Evolutionary conservation across 2,113 vertebrate genomes (phyloP).

Genomic region (Melospiza melodia): DNA sequence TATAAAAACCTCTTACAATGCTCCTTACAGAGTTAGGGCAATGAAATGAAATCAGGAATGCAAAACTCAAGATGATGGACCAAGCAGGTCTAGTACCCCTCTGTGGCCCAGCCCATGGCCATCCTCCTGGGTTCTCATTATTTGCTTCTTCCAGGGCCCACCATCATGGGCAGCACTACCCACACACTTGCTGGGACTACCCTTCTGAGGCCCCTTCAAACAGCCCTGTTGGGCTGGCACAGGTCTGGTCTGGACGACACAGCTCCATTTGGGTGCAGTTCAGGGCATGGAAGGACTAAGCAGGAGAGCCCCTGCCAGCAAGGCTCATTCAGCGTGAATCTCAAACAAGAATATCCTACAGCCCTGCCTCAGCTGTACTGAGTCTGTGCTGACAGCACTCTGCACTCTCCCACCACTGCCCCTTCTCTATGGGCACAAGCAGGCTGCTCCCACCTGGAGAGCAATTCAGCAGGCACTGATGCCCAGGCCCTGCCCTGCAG

Average conservation of each 20-base stretch:
- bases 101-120: not conserved
- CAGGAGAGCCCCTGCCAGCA: not conserved
- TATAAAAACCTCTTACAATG: not conserved
- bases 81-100: not conserved
- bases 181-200: not conserved
- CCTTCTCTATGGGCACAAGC: not conserved
- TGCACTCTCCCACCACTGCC: not conserved
- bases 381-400: fast-evolving
- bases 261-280: not conserved
- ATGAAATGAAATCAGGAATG: not conserved
- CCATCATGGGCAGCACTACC: not conserved
- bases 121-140: not conserved
- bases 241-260: not conserved
- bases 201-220: not conserved
- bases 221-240: not conserved
- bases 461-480: not conserved
- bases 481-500: not conserved
- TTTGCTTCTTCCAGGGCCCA: not conserved
- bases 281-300: not conserved
- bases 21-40: not conserved
- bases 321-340: not conserved
- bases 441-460: not conserved
- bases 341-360: not conserved
- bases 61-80: not conserved
- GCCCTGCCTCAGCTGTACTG: not conserved